Base-by-base conservation (phyloP, 2,888 invertebrate species). In the Cordylochernes scorpioides region DNA sequence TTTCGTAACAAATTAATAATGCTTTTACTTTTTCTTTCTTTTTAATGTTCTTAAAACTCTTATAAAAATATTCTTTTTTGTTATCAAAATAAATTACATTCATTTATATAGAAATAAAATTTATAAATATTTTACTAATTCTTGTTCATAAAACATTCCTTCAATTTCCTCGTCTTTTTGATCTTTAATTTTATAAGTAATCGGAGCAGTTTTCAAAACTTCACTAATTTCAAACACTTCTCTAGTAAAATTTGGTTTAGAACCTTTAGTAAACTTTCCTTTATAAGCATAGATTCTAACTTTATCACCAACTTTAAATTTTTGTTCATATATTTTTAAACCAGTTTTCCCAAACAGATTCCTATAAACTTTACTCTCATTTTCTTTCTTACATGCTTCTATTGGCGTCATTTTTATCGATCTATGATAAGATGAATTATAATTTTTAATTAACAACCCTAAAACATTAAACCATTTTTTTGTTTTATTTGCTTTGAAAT, bases 391-490 rank as follows among this genome's bases (percentile, higher is more conserved):
- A n/a, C n/a, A n/a, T 9, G 34, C 33, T 6, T 17, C 15, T 7
- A 10, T 7, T 12, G 36, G 34, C 16, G 28, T 29, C n/a, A 10
- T 21, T n/a, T 29, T 24, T 12, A 29, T 36, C 3, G n/a, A 17
- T 8, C 30, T 15, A 24, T 35, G 33, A 9, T 13, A 25, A 3
- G 29, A 27, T 16, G 33, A 25, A 17, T 35, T 38, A 21, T 35
- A 38, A 17, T 30, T 26, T 3, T 29, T 3, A 7, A 35, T 15
- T 15, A 35, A 8, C 27, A 33, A 26, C n/a, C 26, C 10, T 5
- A 38, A 18, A 4, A 30, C 30, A 25, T 34, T 35, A 35, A 15
- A n/a, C n/a, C n/a, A n/a, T n/a, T n/a, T n/a, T n/a, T n/a, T n/a
- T n/a, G n/a, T n/a, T n/a, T n/a, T n/a, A n/a, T n/a, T n/a, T n/a